Percentiles rank a stretch among this genome's conserved stretches.
Evolutionary conservation across 2,888 invertebrate genomes (phyloP).

Genomic region (Patella depressa): DNA sequence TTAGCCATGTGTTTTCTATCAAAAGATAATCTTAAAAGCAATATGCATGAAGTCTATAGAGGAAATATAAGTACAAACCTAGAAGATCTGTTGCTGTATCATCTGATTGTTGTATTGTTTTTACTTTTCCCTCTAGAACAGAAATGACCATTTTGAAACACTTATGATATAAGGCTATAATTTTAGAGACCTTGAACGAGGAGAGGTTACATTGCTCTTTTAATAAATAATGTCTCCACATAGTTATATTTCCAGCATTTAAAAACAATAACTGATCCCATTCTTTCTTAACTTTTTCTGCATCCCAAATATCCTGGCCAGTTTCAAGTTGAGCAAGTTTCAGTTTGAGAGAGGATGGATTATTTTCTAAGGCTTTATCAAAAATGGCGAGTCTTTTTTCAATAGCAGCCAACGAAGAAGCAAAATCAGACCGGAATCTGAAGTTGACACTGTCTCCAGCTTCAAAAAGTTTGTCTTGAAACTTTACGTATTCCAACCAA

Average conservation of each 20-base stretch:
- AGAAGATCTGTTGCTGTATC: constrained; percentile 60
- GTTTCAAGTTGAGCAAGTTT: constrained; percentile 67
- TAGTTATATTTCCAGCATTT: constrained; percentile 66
- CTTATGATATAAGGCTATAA: constrained; percentile 66
- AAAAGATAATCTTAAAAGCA: neutral
- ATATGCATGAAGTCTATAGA: neutral
- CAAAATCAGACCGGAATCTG: neutral
- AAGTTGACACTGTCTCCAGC: constrained; percentile 25
- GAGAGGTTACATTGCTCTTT: constrained; percentile 68
- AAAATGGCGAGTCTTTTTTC: constrained; percentile 72
- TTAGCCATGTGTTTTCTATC: neutral
- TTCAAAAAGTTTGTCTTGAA: constrained; percentile 67
- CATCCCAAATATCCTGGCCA: constrained; percentile 64
- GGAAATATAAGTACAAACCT: constrained; percentile 44
- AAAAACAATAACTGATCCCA: constrained; percentile 71
- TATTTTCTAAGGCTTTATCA: constrained; percentile 70
- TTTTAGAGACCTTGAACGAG: constrained; percentile 63
- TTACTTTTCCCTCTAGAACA: constrained; percentile 65
- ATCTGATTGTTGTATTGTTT: constrained; percentile 59
- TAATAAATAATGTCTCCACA: constrained; percentile 71
- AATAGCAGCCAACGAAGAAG: constrained; percentile 42
- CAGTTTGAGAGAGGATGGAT: constrained; percentile 68
- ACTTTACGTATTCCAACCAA: constrained; percentile 72
- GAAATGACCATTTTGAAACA: constrained; percentile 57
- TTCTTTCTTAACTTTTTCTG: constrained; percentile 62